phyloP scores from a whole-genome alignment of 2,888 invertebrate genomes.

The Drosophila lacicola region DNA sequence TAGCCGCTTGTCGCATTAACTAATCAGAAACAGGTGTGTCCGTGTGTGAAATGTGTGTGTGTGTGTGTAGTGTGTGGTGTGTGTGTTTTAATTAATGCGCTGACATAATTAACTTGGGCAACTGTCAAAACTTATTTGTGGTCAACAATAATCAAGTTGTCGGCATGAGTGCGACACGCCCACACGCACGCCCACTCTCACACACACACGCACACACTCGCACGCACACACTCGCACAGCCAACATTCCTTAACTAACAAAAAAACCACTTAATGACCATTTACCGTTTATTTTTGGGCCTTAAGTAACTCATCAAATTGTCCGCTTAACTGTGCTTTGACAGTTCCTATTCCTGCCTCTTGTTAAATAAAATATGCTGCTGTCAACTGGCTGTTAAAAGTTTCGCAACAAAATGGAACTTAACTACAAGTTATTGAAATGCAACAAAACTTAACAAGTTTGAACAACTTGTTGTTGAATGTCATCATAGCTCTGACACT shows the following conservation, averaged over 20 bases:
- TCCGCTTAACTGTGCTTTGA: constrained; percentile 22
- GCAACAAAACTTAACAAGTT: background rate
- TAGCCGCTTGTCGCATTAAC: background rate
- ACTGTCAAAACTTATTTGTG: constrained; percentile 45
- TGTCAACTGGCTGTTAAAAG: constrained; percentile 4
- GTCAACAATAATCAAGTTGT: constrained; percentile 29
- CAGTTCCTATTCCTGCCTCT: background rate
- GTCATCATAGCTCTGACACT: no score
- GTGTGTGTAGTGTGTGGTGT: constrained; percentile 1
- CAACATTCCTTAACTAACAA: constrained; percentile 37
- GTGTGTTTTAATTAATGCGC: constrained; percentile 41
- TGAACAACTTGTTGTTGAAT: no score
- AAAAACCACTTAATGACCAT: constrained; percentile 37
- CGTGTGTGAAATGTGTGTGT: background rate
- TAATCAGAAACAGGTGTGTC: constrained; percentile 4
- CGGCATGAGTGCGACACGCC: constrained; percentile 13
- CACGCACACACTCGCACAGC: constrained; percentile 6
- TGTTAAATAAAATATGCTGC: background rate
- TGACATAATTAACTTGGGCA: constrained; percentile 57
- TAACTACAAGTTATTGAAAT: background rate
- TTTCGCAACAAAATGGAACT: background rate
- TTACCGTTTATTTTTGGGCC: constrained; percentile 24
- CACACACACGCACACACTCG: constrained; percentile 7
- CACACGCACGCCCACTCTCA: constrained; percentile 15
- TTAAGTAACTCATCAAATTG: constrained; percentile 49